A percentile compares a stretch with the other conserved stretches of the same genome.
Conservation (phyloP, 2,113 vertebrate genomes). For the Pseudolaguvia tuberculata region DNA sequence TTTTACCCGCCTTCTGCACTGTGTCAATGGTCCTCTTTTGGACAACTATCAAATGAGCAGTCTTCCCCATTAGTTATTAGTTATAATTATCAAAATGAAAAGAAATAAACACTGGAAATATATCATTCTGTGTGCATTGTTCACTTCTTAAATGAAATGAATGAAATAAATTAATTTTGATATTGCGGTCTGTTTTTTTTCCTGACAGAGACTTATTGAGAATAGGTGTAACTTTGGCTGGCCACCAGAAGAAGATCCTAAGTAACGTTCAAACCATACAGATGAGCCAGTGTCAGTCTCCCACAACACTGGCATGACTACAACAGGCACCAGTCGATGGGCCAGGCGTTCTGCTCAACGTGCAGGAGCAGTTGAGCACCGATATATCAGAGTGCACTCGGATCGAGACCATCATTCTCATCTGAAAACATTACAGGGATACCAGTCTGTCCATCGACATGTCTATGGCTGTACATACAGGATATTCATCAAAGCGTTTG, state of each 20-base stretch:
- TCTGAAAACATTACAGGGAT: constrained; percentile 65
- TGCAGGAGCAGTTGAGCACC: constrained; percentile 64
- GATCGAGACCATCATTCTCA: constrained; percentile 73
- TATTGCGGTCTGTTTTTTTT: background rate
- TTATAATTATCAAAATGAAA: no score
- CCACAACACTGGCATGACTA: constrained; percentile 89
- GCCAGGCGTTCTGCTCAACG: constrained; percentile 66
- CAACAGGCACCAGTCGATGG: constrained; percentile 69
- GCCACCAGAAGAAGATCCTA: constrained; percentile 98
- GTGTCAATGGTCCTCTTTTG: no score
- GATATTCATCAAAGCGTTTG: background rate
- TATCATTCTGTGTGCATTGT: no score
- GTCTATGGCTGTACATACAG: constrained; percentile 22
- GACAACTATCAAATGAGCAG: no score
- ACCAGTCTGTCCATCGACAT: constrained; percentile 14
- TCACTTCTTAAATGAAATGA: no score
- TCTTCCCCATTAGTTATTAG: no score
- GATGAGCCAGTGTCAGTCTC: constrained; percentile 90
- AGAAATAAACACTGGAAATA: no score
- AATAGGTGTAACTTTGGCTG: constrained; percentile 97
- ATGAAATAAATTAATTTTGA: background rate
- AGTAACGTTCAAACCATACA: constrained; percentile 96
- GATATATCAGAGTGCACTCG: constrained; percentile 69
- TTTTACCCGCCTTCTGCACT: no score
- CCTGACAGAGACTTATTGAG: constrained; percentile 87